Evolutionary conservation across 2,797 vertebrate genomes (phyloP).

Genomic region (Potorous gilbertii): DNA sequence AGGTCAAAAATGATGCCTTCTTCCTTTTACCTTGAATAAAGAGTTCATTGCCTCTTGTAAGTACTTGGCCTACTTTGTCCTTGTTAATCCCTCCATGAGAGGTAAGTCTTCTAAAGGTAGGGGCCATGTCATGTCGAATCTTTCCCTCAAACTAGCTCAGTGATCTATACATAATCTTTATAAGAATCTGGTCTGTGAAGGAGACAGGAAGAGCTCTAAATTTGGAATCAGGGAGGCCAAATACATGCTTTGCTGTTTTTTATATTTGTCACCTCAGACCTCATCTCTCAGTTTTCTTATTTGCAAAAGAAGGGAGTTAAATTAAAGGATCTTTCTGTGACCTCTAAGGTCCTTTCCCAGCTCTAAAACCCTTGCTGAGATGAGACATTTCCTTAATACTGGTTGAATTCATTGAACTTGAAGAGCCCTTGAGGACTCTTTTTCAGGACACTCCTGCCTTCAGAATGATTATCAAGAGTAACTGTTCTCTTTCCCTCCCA

Average conservation of each 20-base stretch:
- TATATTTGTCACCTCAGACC: not conserved
- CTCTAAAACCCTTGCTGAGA: not conserved
- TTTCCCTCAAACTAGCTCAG: not conserved
- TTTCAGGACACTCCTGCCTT: no score
- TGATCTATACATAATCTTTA: not conserved
- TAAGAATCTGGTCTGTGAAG: not conserved
- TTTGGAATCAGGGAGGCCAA: not conserved
- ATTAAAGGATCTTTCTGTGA: not conserved
- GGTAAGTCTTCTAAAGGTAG: not conserved
- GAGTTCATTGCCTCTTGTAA: not conserved
- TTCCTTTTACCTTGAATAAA: not conserved
- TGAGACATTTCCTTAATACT: not conserved
- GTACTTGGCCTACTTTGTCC: not conserved
- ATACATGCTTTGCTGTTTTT: not conserved
- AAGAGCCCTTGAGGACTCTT: no score
- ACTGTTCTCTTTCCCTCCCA: no score
- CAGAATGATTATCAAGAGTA: no score
- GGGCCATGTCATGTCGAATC: not conserved
- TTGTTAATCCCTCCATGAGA: not conserved
- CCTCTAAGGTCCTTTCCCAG: not conserved
- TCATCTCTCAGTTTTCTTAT: not conserved
- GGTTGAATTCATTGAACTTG: not conserved
- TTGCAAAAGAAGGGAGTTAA: not conserved
- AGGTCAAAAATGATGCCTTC: not conserved
- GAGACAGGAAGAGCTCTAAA: not conserved